Conservation (phyloP, 2,113 vertebrate species). For the Grallaria varia region DNA sequence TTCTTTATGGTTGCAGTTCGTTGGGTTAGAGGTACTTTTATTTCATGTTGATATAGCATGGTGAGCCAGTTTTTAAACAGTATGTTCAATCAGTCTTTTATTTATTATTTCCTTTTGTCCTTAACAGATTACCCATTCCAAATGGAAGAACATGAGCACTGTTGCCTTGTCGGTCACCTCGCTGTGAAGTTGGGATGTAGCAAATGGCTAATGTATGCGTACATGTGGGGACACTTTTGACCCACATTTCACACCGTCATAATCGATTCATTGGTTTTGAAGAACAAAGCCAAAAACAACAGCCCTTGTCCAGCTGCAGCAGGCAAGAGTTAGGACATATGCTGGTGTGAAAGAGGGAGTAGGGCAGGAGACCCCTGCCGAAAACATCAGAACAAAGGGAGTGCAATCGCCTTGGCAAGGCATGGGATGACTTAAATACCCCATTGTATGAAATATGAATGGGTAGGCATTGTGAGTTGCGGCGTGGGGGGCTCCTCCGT, state of each 20-base stretch:
- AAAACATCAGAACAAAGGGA: conserved; percentile 86
- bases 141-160: not conserved
- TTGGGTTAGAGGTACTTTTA: not conserved
- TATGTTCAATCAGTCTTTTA: not conserved
- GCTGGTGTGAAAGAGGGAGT: conserved; percentile 74
- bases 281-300: conserved; percentile 48
- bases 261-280: conserved; percentile 66
- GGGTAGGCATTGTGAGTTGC: conserved; percentile 82
- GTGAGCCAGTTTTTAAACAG: not conserved
- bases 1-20: not conserved
- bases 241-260: conserved; percentile 47
- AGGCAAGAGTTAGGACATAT: conserved; percentile 86
- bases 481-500: conserved; percentile 76
- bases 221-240: conserved; percentile 22
- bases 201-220: conserved; percentile 69
- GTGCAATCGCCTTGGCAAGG: conserved; percentile 79
- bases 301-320: conserved; percentile 86
- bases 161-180: conserved; percentile 46
- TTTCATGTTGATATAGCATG: not conserved
- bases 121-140: conserved; percentile 62
- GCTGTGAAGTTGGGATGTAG: conserved; percentile 54
- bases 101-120: conserved; percentile 70
- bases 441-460: conserved; percentile 96
- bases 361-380: conserved; percentile 59
- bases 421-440: conserved; percentile 91